A percentile compares a stretch with the other conserved stretches of the same genome.
phyloP scores from a whole-genome alignment of 1,140 invertebrate species.

The Coboldia fuscipes region DNA sequence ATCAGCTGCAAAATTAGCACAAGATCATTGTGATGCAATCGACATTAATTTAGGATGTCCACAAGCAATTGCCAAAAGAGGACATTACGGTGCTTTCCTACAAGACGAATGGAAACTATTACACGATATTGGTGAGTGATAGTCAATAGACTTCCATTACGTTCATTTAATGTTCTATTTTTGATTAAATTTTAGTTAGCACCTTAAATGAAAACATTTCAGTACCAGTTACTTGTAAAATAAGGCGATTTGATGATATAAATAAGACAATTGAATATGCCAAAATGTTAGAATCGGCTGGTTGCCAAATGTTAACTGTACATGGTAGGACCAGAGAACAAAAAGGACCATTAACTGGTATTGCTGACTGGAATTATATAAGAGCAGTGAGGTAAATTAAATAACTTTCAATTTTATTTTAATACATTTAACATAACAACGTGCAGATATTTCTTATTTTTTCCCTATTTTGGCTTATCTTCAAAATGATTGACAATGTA shows the following conservation, averaged over 20 bases:
- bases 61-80: constrained; percentile 81
- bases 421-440: neutral
- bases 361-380: constrained; percentile 89
- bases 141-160: neutral
- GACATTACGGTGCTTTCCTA: constrained; percentile 75
- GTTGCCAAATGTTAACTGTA: constrained; percentile 80
- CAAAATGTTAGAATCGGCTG: constrained; percentile 81
- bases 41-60: constrained; percentile 98
- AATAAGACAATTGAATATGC: constrained; percentile 81
- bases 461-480: too few species aligned
- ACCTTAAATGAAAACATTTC: constrained; percentile 41
- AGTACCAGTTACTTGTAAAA: constrained; percentile 89
- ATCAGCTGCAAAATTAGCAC: constrained; percentile 67
- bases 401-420: constrained; percentile 5
- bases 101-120: constrained; percentile 90
- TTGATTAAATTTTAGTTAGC: constrained; percentile 30
- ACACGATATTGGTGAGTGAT: constrained; percentile 46
- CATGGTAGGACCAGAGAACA: constrained; percentile 92
- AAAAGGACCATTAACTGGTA: constrained; percentile 82
- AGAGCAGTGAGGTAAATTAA: constrained; percentile 59
- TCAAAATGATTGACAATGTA: too few species aligned
- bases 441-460: too few species aligned
- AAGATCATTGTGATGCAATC: constrained; percentile 79
- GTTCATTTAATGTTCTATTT: neutral
- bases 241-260: constrained; percentile 76